Evolutionary conservation across 2,113 vertebrate genomes (phyloP).

Genomic region (Entosphenus tridentatus): DNA sequence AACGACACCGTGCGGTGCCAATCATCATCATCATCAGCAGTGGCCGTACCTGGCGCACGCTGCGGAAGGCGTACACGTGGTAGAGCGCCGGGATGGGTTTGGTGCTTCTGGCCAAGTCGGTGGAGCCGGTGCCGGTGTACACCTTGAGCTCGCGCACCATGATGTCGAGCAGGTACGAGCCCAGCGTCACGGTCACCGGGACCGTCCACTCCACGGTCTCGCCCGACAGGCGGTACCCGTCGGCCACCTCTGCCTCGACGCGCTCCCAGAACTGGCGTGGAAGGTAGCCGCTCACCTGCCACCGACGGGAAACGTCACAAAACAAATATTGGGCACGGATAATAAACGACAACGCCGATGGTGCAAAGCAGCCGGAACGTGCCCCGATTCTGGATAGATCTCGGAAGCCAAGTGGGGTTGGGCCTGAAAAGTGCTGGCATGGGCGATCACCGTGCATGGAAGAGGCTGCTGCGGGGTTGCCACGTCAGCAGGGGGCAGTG

Average conservation of each 20-base stretch:
- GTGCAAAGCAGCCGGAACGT: no score
- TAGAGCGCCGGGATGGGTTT: slow-evolving; percentile 50
- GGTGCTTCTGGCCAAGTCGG: slow-evolving; percentile 7
- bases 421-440: no score
- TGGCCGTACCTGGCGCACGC: slow-evolving; percentile 36
- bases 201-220: slow-evolving; percentile 30
- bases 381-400: no score
- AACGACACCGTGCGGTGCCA: no score
- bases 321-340: neutral
- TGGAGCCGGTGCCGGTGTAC: slow-evolving; percentile 24
- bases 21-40: no score
- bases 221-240: slow-evolving; percentile 22
- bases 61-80: slow-evolving; percentile 70
- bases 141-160: slow-evolving; percentile 45
- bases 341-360: no score
- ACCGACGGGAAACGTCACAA: neutral
- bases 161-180: slow-evolving; percentile 48
- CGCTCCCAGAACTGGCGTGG: slow-evolving; percentile 47
- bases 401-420: no score
- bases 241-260: slow-evolving; percentile 24
- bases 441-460: no score
- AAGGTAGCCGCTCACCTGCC: slow-evolving; percentile 24
- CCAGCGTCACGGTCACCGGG: slow-evolving; percentile 34
- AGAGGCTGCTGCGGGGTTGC: no score
- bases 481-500: no score